Conservation (phyloP, 2,113 vertebrate genomes). For the Nesospiza acunhae region DNA sequence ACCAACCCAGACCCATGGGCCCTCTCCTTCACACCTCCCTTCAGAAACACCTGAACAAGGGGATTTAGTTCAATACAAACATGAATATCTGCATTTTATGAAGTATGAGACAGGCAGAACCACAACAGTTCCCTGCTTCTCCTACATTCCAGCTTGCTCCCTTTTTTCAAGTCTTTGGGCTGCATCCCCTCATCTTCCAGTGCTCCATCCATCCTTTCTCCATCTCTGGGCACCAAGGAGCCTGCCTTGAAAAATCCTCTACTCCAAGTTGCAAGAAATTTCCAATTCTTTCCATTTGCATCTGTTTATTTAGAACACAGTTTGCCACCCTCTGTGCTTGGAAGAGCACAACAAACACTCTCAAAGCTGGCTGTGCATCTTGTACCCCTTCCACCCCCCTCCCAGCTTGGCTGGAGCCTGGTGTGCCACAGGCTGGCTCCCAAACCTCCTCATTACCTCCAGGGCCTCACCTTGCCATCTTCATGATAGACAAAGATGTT, state of each 20-base stretch:
- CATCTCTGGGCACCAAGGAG: rapidly evolving
- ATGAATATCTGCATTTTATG: background rate
- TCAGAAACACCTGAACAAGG: background rate
- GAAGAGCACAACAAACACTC: rapidly evolving
- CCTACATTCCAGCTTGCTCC: background rate
- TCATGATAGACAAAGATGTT: conserved; percentile 97
- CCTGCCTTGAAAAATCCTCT: background rate
- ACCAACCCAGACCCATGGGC: rapidly evolving
- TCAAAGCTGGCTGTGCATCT: background rate
- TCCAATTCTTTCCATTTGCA: background rate
- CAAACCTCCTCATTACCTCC: background rate
- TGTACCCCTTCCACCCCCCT: background rate
- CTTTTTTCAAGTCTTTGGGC: background rate
- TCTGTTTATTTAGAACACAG: background rate
- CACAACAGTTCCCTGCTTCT: background rate
- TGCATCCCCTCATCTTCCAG: background rate
- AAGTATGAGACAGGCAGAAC: background rate
- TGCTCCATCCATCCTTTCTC: background rate
- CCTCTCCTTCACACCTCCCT: background rate
- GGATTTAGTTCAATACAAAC: background rate
- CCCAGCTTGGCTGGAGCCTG: background rate
- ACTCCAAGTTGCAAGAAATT: background rate
- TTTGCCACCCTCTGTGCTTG: background rate
- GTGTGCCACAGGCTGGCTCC: background rate
- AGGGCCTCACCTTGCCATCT: conserved; percentile 87